Percentiles rank a stretch among this genome's conserved stretches.
Conservation (phyloP, 2,113 vertebrate genomes). For the Rhinopomastus cyanomelas region DNA sequence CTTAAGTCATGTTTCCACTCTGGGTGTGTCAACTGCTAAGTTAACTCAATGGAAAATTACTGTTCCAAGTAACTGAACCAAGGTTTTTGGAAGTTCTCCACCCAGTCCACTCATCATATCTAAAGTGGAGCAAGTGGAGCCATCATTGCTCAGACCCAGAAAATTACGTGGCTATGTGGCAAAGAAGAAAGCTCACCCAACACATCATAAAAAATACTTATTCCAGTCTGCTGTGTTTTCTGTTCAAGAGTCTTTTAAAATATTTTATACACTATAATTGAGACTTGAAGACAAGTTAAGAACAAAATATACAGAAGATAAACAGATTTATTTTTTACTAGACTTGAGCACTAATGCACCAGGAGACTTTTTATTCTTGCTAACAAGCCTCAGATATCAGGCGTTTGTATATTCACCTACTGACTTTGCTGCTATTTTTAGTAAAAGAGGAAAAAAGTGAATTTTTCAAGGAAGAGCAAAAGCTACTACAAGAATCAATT, state of each 20-base stretch:
- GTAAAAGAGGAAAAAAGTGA: not conserved
- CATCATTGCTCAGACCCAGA: not conserved
- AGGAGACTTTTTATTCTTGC: not conserved
- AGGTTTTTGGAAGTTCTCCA: conserved; percentile 25
- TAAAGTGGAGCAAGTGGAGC: not conserved
- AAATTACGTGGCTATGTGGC: not conserved
- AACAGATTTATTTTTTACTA: not conserved
- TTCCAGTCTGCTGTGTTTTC: not conserved
- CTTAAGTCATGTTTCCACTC: conserved; percentile 33
- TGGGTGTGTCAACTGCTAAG: conserved; percentile 16
- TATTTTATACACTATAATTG: not conserved
- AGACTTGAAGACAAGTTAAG: not conserved
- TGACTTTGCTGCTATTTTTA: not conserved
- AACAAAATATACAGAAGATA: not conserved
- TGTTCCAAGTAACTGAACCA: conserved; percentile 42
- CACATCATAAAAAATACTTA: not conserved
- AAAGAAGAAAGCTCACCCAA: not conserved
- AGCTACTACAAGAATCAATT: not conserved
- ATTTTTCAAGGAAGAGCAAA: not conserved
- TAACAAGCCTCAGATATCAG: not conserved
- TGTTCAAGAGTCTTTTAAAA: not conserved
- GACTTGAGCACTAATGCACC: not conserved
- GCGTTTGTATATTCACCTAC: not conserved
- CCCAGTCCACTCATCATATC: not conserved
- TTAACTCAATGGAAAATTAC: conserved; percentile 49